These are phyloP conservation scores for Anoura caudifer DNA, from an alignment of 2,113 vertebrate species.

Conservation along the genomic window DNA sequence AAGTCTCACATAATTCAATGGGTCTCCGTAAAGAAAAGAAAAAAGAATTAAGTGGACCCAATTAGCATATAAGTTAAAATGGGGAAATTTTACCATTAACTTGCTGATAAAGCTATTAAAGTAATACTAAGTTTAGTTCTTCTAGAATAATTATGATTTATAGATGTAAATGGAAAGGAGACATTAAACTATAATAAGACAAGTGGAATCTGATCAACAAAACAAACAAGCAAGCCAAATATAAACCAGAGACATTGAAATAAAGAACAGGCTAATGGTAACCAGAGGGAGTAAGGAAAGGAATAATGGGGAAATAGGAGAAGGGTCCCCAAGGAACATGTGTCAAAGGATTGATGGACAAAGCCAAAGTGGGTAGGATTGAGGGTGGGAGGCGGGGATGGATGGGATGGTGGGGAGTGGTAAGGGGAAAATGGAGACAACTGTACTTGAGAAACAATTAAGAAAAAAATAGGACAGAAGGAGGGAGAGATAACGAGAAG, in stretches of 20 bases:
- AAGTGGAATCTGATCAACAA: no score
- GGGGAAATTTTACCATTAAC: background rate
- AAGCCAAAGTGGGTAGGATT: no score
- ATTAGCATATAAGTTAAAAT: background rate
- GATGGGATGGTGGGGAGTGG: no score
- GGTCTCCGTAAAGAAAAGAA: slow-evolving; percentile 78
- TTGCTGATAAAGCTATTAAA: background rate
- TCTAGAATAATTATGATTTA: background rate
- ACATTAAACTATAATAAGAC: background rate
- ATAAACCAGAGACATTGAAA: no score
- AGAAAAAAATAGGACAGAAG: background rate
- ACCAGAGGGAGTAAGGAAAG: no score
- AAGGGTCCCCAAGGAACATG: no score
- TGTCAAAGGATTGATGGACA: no score
- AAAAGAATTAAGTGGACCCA: background rate
- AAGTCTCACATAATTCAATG: slow-evolving; percentile 83
- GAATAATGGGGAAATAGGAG: no score
- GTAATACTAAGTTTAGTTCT: background rate
- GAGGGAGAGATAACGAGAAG: background rate
- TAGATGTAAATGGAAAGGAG: background rate
- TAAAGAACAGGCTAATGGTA: no score
- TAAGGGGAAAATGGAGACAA: no score
- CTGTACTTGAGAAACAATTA: background rate
- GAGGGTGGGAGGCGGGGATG: no score
- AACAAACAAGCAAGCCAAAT: no score